Base-by-base conservation (phyloP, 2,888 invertebrate species). In the Mythimna impura region DNA sequence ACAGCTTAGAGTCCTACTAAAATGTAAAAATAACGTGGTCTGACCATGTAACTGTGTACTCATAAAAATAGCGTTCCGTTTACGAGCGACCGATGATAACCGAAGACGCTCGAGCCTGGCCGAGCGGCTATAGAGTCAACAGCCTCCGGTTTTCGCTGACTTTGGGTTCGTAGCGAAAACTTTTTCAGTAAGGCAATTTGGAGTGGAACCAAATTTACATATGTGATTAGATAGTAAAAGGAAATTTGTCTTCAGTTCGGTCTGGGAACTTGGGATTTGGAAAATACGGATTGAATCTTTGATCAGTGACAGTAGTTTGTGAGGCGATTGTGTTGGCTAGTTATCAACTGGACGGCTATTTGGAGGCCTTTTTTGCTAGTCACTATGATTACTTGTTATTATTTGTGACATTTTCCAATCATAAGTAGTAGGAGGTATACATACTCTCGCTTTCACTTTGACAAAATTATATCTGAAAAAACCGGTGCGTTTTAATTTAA, bases 61-160 rank as follows among this genome's bases (percentile, higher is more conserved):
- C 91, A 90, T 94, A 93, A 94, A 93, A 93, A 93, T 89, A 89
- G 90, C 90, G 89, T 91, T 90, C 85, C 89, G 88, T 92, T 93
- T 91, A 92, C 90, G 89, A 89, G 83, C 86, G 78, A 71, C 88
- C 93, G 93, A 92, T 90, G 90, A 91, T 89, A 87, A 77, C 86
- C 94, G 94, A 93, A 93, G 89, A 91, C 88, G 83, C 78, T 87
- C 94, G 94, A 93, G 86, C 74, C 57, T 83, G 78, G 76, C 89
- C 93, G 93, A 92, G 89, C 78, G 78, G 85, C 84, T 85, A 83
- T 81, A 75, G 76, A 86, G 87, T 86, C 86, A 86, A 86, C 86
- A 85, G 85, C 86, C 86, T 81, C 85, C 68, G 61, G 73, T 83
- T 86, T 86, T 86, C 76, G 86, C 86, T 86, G 86, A 86, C 86